Percentiles rank a stretch among this genome's conserved stretches.
These are phyloP conservation scores for Masticophis lateralis DNA, from an alignment of 2,797 vertebrate genomes.

Conservation along the genomic window DNA sequence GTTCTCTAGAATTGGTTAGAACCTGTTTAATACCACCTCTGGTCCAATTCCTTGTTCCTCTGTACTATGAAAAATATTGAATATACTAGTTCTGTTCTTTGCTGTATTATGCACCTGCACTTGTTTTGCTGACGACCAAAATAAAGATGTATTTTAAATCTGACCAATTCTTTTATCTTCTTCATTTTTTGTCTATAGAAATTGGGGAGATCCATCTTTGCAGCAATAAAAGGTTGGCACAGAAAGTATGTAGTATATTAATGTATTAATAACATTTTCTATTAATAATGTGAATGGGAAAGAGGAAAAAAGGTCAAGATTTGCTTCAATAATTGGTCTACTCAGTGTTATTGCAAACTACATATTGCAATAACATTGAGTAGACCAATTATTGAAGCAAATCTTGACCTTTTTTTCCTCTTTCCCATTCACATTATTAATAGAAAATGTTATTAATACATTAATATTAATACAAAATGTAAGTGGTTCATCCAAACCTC, in stretches of 20 bases:
- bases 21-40: no score
- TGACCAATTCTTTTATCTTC: background rate
- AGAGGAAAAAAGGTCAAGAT: slow-evolving; percentile 5
- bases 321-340: slow-evolving; percentile 23
- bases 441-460: background rate
- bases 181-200: background rate
- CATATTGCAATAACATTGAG: background rate
- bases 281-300: background rate
- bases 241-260: background rate
- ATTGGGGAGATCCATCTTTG: background rate
- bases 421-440: background rate
- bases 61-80: background rate
- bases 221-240: background rate
- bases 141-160: background rate
- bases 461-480: background rate
- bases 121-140: background rate
- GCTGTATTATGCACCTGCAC: background rate
- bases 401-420: slow-evolving; percentile 14
- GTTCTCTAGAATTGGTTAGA: no score
- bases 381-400: slow-evolving; percentile 23
- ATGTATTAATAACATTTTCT: background rate
- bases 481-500: background rate
- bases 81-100: background rate
- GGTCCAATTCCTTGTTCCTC: background rate
- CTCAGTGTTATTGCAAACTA: background rate